A percentile compares a stretch with the other conserved stretches of the same genome.
Evolutionary conservation across 2,113 vertebrate species (phyloP).

Genomic region (Myodes glareolus): DNA sequence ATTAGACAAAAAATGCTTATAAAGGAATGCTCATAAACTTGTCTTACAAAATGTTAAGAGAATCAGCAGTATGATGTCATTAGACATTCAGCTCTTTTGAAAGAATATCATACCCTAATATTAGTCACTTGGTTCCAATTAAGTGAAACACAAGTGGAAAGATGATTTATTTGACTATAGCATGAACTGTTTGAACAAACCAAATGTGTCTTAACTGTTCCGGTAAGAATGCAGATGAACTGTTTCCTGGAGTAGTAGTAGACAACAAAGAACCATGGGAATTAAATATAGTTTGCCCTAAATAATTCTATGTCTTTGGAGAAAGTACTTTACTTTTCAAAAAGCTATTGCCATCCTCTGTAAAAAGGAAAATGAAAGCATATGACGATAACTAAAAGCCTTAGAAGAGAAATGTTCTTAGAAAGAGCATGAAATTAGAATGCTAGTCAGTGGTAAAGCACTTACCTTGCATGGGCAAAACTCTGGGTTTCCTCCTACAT

Average conservation of each 20-base stretch:
- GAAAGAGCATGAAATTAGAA: neutral
- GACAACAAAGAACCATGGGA: neutral
- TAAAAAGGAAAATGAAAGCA: neutral
- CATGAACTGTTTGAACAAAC: neutral
- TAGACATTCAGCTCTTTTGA: neutral
- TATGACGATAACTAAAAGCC: neutral
- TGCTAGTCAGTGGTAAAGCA: neutral
- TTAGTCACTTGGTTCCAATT: neutral
- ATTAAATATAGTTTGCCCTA: neutral
- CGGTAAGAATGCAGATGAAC: neutral
- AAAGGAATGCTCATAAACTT: neutral
- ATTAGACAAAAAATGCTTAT: neutral
- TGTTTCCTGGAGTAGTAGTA: neutral
- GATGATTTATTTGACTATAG: neutral
- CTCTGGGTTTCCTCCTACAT: neutral
- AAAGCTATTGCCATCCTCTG: neutral
- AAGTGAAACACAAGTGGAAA: neutral
- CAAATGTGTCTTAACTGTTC: neutral
- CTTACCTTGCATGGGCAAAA: neutral
- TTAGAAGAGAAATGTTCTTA: neutral
- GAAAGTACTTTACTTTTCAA: neutral
- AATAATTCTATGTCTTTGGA: neutral
- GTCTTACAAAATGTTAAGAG: slow-evolving; percentile 6
- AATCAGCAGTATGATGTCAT: neutral
- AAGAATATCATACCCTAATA: neutral